These are phyloP conservation scores for Syncerus caffer DNA, from an alignment of 2,797 vertebrate species.

Conservation along the genomic window DNA sequence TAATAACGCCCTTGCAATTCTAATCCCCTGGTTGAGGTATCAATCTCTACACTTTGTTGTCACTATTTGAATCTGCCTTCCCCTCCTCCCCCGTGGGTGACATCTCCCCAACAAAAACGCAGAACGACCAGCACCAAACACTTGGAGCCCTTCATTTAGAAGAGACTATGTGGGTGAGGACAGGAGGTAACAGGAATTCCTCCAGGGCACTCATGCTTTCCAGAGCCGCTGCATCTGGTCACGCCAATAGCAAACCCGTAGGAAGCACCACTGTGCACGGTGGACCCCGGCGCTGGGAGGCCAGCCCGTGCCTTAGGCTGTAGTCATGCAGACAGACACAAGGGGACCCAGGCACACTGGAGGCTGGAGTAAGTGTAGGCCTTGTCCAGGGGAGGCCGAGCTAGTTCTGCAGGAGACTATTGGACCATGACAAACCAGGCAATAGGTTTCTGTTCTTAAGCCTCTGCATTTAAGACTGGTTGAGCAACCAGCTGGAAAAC, in stretches of 20 bases:
- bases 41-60: not conserved
- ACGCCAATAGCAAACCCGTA: not conserved
- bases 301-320: not conserved
- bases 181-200: not conserved
- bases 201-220: not conserved
- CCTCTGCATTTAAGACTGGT: slow-evolving; percentile 35
- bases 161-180: not conserved
- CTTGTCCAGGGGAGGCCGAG: not conserved
- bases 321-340: not conserved
- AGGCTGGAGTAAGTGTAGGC: not conserved
- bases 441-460: not conserved
- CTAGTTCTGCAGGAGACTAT: not conserved
- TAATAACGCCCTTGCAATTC: not conserved
- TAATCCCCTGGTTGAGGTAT: not conserved
- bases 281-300: not conserved
- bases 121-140: not conserved
- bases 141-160: not conserved
- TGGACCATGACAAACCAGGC: slow-evolving; percentile 15
- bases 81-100: not conserved
- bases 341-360: not conserved
- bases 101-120: no score
- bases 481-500: slow-evolving; percentile 47
- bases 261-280: not conserved
- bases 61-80: not conserved
- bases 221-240: no score